These are phyloP conservation scores for Deroplatys truncata DNA, from an alignment of 2,888 invertebrate genomes.

Conservation along the genomic window DNA sequence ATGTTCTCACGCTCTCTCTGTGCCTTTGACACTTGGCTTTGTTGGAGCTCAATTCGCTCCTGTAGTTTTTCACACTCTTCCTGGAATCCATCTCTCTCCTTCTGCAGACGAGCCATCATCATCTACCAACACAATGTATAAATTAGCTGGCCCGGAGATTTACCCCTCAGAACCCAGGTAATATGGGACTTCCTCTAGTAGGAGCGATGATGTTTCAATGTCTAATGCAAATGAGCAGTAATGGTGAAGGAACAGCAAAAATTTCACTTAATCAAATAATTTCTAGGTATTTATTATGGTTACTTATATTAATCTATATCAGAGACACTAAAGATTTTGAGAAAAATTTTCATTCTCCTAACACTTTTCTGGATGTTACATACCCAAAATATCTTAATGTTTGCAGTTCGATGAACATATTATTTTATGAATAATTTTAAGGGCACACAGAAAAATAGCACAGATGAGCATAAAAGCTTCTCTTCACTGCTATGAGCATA, in stretches of 20 bases:
- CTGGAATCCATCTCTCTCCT: slow-evolving; percentile 79
- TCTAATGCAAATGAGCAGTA: neutral
- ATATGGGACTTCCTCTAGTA: neutral
- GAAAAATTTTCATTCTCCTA: neutral
- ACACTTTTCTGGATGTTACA: neutral
- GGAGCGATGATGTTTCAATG: neutral
- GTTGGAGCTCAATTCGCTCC: slow-evolving; percentile 76
- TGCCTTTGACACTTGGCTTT: slow-evolving; percentile 74
- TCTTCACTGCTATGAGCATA: too few species aligned
- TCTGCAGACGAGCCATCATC: slow-evolving; percentile 73
- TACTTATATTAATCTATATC: neutral
- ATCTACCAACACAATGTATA: slow-evolving; percentile 48
- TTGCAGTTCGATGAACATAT: neutral
- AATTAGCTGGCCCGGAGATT: neutral
- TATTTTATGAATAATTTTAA: neutral
- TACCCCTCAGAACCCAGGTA: neutral
- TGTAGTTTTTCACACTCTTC: slow-evolving; percentile 78
- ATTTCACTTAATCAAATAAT: neutral
- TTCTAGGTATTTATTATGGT: neutral
- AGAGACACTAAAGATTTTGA: neutral
- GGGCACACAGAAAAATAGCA: too few species aligned
- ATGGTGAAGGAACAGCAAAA: neutral
- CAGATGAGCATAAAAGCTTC: too few species aligned
- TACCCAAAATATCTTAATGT: too few species aligned
- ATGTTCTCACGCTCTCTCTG: slow-evolving; percentile 82